phyloP scores from a whole-genome alignment of 2,113 vertebrate genomes.

The Charadrius vociferus region DNA sequence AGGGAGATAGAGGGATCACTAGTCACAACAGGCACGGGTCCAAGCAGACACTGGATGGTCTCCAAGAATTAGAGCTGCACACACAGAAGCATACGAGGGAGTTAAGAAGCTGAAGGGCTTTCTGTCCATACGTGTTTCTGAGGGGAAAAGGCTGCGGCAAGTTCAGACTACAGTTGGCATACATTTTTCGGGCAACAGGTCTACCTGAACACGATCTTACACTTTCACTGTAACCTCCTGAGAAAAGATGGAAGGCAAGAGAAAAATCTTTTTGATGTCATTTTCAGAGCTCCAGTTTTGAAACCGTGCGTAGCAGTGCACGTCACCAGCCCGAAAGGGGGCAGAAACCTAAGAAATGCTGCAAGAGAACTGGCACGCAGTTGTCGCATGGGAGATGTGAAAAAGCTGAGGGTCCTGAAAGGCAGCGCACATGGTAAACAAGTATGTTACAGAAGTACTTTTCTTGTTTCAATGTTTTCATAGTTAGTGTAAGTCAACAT shows the following conservation, averaged over 20 bases:
- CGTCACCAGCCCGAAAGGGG: not conserved
- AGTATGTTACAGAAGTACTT: not conserved
- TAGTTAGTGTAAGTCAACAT: not conserved
- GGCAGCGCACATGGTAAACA: not conserved
- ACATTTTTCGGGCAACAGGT: not conserved
- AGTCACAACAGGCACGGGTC: conserved; percentile 32
- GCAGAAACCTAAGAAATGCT: not conserved
- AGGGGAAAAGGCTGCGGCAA: not conserved
- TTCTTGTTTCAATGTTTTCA: not conserved
- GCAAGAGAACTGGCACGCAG: not conserved
- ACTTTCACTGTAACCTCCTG: not conserved
- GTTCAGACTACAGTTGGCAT: not conserved
- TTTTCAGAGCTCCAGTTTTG: not conserved
- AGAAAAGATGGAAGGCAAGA: not conserved
- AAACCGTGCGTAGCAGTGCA: not conserved
- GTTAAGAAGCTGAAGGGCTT: not conserved
- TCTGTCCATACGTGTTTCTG: not conserved
- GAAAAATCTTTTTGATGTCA: not conserved
- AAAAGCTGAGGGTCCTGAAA: not conserved
- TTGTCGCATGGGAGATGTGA: not conserved
- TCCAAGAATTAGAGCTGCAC: conserved; percentile 19
- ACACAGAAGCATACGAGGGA: not conserved
- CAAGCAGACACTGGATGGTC: not conserved
- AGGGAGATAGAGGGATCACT: conserved; percentile 19
- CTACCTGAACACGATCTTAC: not conserved